Conservation (phyloP, 2,797 vertebrate species). For the Rachycentron canadum region DNA sequence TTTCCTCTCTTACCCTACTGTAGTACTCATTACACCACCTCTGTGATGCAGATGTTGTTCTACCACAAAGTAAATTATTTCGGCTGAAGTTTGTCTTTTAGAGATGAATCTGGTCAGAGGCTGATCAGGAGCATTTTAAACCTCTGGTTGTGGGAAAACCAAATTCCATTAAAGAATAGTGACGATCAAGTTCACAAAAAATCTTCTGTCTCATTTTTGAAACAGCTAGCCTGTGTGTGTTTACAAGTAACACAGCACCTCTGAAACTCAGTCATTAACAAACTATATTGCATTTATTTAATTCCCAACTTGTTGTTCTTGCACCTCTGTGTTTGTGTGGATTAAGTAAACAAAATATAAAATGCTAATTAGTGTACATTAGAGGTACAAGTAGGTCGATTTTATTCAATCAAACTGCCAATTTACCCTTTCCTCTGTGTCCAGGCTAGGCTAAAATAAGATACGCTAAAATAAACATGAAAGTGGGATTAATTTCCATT, state of each 20-base stretch:
- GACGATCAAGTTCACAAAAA: no score
- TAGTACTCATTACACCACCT: not conserved
- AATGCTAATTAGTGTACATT: not conserved
- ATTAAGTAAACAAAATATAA: not conserved
- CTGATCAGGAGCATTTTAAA: not conserved
- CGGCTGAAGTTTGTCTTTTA: not conserved
- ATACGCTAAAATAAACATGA: no score
- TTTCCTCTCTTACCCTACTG: constrained; percentile 17
- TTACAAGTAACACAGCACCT: not conserved
- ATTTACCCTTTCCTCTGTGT: not conserved
- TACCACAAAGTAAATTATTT: not conserved
- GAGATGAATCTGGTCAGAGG: not conserved
- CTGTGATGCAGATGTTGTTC: constrained; percentile 7
- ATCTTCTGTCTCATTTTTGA: not conserved
- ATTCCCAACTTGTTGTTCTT: not conserved
- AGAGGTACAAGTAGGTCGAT: not conserved
- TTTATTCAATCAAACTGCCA: not conserved
- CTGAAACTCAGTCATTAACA: not conserved
- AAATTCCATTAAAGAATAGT: no score
- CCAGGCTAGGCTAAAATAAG: not conserved
- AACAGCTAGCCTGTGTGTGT: not conserved
- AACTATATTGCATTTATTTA: not conserved
- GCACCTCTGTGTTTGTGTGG: not conserved
- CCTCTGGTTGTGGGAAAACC: not conserved
- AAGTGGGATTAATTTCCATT: not conserved